phyloP scores from a whole-genome alignment of 2,888 invertebrate genomes.

The Sisyra terminalis region DNA sequence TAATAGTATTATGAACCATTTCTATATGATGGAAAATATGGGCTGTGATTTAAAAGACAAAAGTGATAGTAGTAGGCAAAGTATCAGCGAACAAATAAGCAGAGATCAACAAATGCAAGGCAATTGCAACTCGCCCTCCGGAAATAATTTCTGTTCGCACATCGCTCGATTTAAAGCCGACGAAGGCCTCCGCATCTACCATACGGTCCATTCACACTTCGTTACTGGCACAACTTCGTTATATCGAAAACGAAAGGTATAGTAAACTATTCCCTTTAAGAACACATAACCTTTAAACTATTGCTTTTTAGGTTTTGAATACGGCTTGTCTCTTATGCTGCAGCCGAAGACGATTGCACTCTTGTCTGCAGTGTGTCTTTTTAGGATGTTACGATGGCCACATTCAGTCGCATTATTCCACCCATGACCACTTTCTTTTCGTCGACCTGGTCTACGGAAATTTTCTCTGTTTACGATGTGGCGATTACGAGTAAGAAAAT shows the following conservation, averaged over 20 bases:
- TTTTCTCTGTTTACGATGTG: constrained; percentile 77
- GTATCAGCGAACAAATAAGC: not conserved
- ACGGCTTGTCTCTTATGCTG: constrained; percentile 73
- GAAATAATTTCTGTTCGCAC: constrained; percentile 49
- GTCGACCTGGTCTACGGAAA: constrained; percentile 81
- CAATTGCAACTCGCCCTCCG: not conserved
- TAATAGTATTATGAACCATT: too few species aligned
- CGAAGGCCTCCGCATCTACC: constrained; percentile 40
- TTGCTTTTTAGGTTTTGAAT: constrained; percentile 54
- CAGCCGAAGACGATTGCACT: constrained; percentile 63
- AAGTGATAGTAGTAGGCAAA: not conserved
- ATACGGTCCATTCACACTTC: constrained; percentile 70
- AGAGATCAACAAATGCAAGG: not conserved
- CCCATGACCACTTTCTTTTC: constrained; percentile 67
- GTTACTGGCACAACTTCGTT: constrained; percentile 66
- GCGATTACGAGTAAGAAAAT: constrained; percentile 72
- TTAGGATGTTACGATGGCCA: constrained; percentile 84
- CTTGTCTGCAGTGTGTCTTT: constrained; percentile 81
- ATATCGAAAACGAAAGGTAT: constrained; percentile 69
- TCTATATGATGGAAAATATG: constrained; percentile 1
- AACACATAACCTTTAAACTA: too few species aligned
- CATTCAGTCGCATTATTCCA: constrained; percentile 70
- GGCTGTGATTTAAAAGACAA: constrained; percentile 3
- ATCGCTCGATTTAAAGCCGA: constrained; percentile 62
- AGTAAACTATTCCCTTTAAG: too few species aligned